Evolutionary conservation across 2,797 vertebrate genomes (phyloP), one percentile per base, ranked within the genome.

Genomic region (Anguilla pacifica): DNA sequence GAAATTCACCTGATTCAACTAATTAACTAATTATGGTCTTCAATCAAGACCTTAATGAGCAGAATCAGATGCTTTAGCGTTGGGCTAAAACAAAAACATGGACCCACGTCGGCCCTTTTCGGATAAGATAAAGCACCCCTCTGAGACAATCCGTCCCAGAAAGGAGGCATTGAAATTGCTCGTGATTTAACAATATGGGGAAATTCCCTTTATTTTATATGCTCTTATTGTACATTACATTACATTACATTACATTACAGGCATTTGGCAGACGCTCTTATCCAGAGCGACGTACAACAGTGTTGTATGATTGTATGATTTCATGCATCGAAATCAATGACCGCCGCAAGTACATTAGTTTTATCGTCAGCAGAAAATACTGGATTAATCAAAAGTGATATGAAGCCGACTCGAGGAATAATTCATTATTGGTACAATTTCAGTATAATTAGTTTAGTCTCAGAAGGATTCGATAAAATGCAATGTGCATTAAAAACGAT

Each of bases 141-240:
- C 15, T 39, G 3, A 79, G 1, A 79, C 39, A 77, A 39, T 43
- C 35, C 35, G 46, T 43, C 1, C 39, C 35, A 46, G 74, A 15
- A 79, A 43, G 46, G 25, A 46, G 15, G 6, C 74, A 19, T 39
- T 46, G 35, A 79, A 46, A 79, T 79, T 79, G 74, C 35, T 79
- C 35, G 19, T 79, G 35, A 79, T 79, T 79, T 79, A 46, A 79
- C 15, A 79, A 79, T 79, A 79, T 43, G 39, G 35, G 74, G n/a
- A 46, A 79, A 77, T 15, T 79, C 74, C 74, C 39, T 22, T 77
- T 77, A 10, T 17, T 77, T 39, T 77, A 35, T 39, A 13, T 77
- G 10, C 72, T 77, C 15, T 39, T 39, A 77, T 77, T 39, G 35
- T 35, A 35, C 35, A 35, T 35, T 35, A 35, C 35, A 35, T 35